phyloP scores from a whole-genome alignment of 2,113 vertebrate species.

The Leptosomus discolor region DNA sequence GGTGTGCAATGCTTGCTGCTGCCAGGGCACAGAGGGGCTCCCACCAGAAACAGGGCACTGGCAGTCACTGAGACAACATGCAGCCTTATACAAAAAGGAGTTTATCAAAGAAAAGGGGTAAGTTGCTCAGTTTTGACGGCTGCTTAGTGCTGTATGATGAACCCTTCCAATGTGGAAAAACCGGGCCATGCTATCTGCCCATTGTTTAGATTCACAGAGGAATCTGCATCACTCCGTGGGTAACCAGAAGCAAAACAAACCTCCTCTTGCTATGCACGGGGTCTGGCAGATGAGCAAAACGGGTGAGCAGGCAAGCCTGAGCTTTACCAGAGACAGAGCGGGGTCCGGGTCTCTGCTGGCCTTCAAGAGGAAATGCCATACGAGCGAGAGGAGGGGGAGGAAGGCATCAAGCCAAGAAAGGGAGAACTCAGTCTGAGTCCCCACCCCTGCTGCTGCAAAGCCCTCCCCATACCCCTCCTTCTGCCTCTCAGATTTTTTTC shows the following conservation, averaged over 20 bases:
- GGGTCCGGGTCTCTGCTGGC: not conserved
- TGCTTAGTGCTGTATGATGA: not conserved
- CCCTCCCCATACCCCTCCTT: not conserved
- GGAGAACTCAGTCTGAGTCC: not conserved
- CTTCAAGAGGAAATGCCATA: not conserved
- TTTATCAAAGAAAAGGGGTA: not conserved
- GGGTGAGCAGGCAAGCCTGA: not conserved
- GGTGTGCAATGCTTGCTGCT: not conserved
- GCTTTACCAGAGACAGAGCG: not conserved
- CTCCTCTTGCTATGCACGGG: not conserved
- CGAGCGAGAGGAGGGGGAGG: not conserved
- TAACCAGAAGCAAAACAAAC: slow-evolving; percentile 11
- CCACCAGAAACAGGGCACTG: not conserved
- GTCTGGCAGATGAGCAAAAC: not conserved
- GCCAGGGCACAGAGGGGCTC: not conserved
- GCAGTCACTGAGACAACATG: not conserved
- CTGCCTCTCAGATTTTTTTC: not conserved
- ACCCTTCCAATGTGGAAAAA: not conserved
- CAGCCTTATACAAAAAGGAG: not conserved
- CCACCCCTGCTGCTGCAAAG: not conserved
- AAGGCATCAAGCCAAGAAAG: not conserved
- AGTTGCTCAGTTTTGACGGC: fast-evolving
- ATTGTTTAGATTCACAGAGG: not conserved
- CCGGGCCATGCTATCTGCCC: fast-evolving
- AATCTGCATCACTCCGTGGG: not conserved